Conservation (phyloP, 1,140 invertebrate genomes). For the Cydia fagiglandana region DNA sequence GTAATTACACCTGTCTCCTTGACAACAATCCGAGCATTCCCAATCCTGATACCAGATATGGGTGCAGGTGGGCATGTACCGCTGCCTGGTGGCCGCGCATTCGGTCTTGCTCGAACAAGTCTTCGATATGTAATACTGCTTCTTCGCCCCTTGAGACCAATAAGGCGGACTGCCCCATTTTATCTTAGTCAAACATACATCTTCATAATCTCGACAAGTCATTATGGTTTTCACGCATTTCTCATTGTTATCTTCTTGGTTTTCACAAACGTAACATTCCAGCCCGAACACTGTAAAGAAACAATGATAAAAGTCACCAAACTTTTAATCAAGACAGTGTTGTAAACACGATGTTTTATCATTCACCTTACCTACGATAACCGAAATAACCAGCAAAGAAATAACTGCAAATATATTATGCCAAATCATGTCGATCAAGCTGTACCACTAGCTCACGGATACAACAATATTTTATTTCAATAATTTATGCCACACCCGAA, state of each 20-base stretch:
- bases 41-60: constrained; percentile 99
- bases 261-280: constrained; percentile 96
- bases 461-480: constrained; percentile 19
- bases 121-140: constrained; percentile 97
- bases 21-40: constrained; percentile 98
- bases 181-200: constrained; percentile 93
- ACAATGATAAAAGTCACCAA: constrained; percentile 16
- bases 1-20: constrained; percentile 98
- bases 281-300: constrained; percentile 82
- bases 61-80: constrained; percentile 90
- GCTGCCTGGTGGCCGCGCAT: constrained; percentile 85
- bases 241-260: constrained; percentile 94
- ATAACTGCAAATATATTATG: constrained; percentile 13
- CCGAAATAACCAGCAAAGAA: constrained; percentile 21
- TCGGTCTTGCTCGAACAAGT: constrained; percentile 89
- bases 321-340: background rate
- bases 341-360: constrained; percentile 11
- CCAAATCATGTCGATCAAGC: background rate
- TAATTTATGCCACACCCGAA: constrained; percentile 17
- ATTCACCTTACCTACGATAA: constrained; percentile 1
- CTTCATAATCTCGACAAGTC: constrained; percentile 92
- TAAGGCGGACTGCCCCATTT: constrained; percentile 96
- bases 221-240: constrained; percentile 96
- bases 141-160: constrained; percentile 94
- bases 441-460: background rate